These are phyloP conservation scores for Malachius bipustulatus DNA, from an alignment of 2,888 invertebrate genomes.

Conservation along the genomic window DNA sequence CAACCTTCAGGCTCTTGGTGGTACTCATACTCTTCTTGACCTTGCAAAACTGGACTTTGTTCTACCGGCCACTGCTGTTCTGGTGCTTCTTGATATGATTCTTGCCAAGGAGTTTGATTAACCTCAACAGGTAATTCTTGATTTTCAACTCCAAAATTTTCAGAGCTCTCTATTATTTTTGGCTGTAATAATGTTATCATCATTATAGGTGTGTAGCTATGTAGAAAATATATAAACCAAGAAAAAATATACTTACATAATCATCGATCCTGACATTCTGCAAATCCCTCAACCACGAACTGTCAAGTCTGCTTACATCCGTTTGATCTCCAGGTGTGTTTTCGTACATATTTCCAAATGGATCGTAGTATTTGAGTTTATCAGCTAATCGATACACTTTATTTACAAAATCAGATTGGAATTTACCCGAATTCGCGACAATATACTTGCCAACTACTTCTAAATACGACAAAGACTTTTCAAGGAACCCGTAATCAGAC, in stretches of 20 bases:
- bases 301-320: slow-evolving; percentile 36
- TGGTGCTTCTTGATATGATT: too few relatives aligned
- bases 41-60: too few relatives aligned
- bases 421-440: slow-evolving; percentile 42
- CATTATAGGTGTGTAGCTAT: too few relatives aligned
- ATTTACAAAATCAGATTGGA: slow-evolving; percentile 42
- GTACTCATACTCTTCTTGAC: too few relatives aligned
- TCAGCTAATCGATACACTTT: slow-evolving; percentile 40
- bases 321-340: slow-evolving; percentile 30
- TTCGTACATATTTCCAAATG: slow-evolving; percentile 29
- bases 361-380: slow-evolving; percentile 35
- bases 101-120: too few relatives aligned
- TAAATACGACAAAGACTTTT: slow-evolving; percentile 72
- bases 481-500: slow-evolving; percentile 62
- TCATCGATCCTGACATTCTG: slow-evolving; percentile 36
- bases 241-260: slow-evolving; percentile 35
- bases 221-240: too few relatives aligned
- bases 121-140: too few relatives aligned
- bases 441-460: slow-evolving; percentile 67
- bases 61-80: too few relatives aligned
- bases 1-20: too few relatives aligned
- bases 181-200: too few relatives aligned
- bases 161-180: too few relatives aligned
- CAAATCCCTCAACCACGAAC: slow-evolving; percentile 47
- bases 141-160: too few relatives aligned